Evolutionary conservation across 2,888 invertebrate genomes (phyloP).

Genomic region (Ophraella communa): DNA sequence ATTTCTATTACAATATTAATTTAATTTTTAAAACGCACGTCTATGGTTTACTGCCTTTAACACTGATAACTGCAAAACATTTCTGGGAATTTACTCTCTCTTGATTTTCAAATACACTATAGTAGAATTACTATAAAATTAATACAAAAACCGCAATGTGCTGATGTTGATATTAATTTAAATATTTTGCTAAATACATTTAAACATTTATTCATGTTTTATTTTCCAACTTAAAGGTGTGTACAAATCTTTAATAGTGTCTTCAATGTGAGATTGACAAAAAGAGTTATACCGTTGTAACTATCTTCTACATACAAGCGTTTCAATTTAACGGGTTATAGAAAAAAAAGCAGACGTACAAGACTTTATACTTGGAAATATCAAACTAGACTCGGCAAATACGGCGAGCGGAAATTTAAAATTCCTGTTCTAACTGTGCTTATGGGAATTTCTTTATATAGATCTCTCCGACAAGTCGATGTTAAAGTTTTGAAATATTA

Average conservation of each 20-base stretch:
- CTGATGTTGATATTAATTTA: too few species aligned
- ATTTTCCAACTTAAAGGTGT: too few species aligned
- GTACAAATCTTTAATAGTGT: not conserved
- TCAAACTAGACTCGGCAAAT: conserved; percentile 27
- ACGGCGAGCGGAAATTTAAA: conserved; percentile 11
- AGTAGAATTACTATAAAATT: too few species aligned
- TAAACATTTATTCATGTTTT: too few species aligned
- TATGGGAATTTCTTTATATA: conserved; percentile 22
- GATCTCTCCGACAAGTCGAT: not conserved
- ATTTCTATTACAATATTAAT: too few species aligned
- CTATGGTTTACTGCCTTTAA: too few species aligned
- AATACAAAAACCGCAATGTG: too few species aligned
- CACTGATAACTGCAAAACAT: too few species aligned
- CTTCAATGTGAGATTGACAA: not conserved
- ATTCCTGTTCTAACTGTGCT: conserved; percentile 24
- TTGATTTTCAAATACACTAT: too few species aligned
- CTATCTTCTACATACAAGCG: conserved; percentile 8
- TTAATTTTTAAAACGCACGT: too few species aligned
- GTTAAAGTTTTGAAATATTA: not conserved
- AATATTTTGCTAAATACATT: too few species aligned
- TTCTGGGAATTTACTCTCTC: too few species aligned
- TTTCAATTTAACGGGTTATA: conserved; percentile 11
- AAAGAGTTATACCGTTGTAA: conserved; percentile 2
- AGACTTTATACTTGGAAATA: conserved; percentile 35
- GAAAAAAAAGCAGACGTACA: conserved; percentile 25